Evolutionary conservation across 35 echinoderm and acorn worm genomes (phyloP), one percentile per base, ranked within the genome.

Genomic region (Heliocidaris tuberculata): DNA sequence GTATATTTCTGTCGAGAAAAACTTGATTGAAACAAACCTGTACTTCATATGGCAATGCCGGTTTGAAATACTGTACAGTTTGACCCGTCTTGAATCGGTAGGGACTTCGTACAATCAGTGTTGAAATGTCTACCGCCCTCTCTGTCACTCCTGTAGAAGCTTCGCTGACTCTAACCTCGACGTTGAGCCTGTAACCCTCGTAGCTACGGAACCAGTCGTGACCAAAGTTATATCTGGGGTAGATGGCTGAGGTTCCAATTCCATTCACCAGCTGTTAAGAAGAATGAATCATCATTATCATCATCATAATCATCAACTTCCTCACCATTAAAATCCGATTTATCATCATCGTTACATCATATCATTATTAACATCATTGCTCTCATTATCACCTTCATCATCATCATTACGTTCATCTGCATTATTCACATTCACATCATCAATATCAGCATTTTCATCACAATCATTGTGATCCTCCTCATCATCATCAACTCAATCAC

Each of bases 131-230:
- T 24, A 93, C 94, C 29, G 94, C 49, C 16, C 87, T 85, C 35
- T 96, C 95, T 16, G 95, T 93, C n/a, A 93, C 59, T 31, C 97
- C 95, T 30, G 86, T 95, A 15, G 95, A 49, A 78, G 95, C 90
- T 27, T 97, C 97, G 0, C 85, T 93, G 32, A 97, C 94, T 2
- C n/a, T 50, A 0, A 93, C 95, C 85, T 94, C 60, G 48, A 97
- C 87, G 85, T 86, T 60, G n/a, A 97, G 94, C 8, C 90, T 60
- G 13, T 60, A 49, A 1, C 95, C 97, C 30, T 94, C 95, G 54
- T 94, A 92, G 24, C 87, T 93, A 47, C 95, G 94, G 94, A 99
- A 97, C 98, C 96, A 97, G 47, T 96, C 94, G 13, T 70, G 59
- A 31, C 92, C 49, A 88, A 96, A 93, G 32, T 95, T 90, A 50